Evolutionary conservation across 2,113 vertebrate species (phyloP).

Genomic region (Vombatus ursinus): DNA sequence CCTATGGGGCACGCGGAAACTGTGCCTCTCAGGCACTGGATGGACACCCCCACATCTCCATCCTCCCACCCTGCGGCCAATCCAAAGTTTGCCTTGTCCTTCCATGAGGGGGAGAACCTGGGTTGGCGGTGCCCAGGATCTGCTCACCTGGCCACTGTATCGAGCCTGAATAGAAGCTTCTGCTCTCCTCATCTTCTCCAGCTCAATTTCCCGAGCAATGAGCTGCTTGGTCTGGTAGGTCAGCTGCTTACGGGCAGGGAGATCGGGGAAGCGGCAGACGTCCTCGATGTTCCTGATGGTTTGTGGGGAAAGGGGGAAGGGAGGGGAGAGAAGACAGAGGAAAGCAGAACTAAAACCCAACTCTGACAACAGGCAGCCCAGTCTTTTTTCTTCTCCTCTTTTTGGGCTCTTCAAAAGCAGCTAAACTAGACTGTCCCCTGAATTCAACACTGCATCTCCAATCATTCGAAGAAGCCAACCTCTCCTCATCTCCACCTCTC

Average conservation of each 20-base stretch:
- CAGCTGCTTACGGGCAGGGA: slow-evolving; percentile 90
- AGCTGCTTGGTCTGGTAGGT: slow-evolving; percentile 98
- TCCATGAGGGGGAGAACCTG: neutral
- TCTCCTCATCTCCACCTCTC: neutral
- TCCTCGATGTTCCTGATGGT: slow-evolving; percentile 90
- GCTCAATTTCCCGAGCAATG: slow-evolving; percentile 93
- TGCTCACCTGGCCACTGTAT: slow-evolving; percentile 80
- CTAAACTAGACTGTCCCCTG: neutral
- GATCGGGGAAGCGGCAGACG: slow-evolving; percentile 88
- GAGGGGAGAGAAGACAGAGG: too few species aligned
- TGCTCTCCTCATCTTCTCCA: slow-evolving; percentile 94
- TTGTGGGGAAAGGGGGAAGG: fast-evolving
- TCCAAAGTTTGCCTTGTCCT: neutral
- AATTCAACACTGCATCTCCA: neutral
- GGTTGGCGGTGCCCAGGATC: fast-evolving
- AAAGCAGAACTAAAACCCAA: neutral
- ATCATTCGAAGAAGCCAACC: neutral
- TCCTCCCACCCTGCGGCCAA: fast-evolving
- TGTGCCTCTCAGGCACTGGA: neutral
- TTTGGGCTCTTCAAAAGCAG: neutral
- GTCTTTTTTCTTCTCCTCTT: neutral
- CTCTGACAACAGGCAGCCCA: neutral
- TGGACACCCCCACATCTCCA: neutral
- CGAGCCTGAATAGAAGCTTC: slow-evolving; percentile 85
- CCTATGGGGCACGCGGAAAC: too few species aligned